Base-by-base conservation (phyloP, 2,888 invertebrate genomes). In the Euplagia quadripunctaria region DNA sequence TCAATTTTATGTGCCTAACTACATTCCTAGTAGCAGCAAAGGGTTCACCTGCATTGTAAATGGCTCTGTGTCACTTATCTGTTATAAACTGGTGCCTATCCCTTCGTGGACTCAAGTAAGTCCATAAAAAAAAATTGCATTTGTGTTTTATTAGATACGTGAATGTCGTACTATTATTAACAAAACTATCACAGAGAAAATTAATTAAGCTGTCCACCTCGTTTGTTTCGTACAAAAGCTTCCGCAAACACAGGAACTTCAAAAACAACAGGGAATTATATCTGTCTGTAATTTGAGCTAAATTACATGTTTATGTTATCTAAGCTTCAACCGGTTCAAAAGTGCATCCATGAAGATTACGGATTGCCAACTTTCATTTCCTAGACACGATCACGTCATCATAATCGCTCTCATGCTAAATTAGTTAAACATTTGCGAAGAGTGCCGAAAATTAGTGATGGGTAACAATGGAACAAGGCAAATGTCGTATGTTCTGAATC, bases 351-450 rank as follows among this genome's bases (percentile, higher is more conserved):
- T 72, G 82, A 78, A 76, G 76, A 80, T 78, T 75, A 79, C 76
- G 63, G 68, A 72, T 76, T 72, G 70, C 73, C 16, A 51, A 89
- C 91, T 91, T 91, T 91, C 92, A 90, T 91, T 91, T 91, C 91
- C 90, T 89, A 82, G 88, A 79, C 77, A 80, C 79, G 82, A 83
- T 89, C 88, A 90, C 84, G 86, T 88, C 90, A 91, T 82, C 78
- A 74, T 87, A 85, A 87, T 86, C 85, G 80, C 79, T 73, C 64
- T 77, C 68, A 78, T 78, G 77, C 74, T 66, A 77, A 83, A 79
- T 84, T 81, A 75, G 78, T 73, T 77, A 80, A 79, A 74, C 70
- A 67, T 74, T 76, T 77, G 78, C 74, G 78, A 63, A 58, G 42
- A 31, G 52, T 55, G 51, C 12, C 42, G 31, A 68, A 74, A 77